Conservation (phyloP, 2,797 vertebrate genomes). For the Sciurus carolinensis region DNA sequence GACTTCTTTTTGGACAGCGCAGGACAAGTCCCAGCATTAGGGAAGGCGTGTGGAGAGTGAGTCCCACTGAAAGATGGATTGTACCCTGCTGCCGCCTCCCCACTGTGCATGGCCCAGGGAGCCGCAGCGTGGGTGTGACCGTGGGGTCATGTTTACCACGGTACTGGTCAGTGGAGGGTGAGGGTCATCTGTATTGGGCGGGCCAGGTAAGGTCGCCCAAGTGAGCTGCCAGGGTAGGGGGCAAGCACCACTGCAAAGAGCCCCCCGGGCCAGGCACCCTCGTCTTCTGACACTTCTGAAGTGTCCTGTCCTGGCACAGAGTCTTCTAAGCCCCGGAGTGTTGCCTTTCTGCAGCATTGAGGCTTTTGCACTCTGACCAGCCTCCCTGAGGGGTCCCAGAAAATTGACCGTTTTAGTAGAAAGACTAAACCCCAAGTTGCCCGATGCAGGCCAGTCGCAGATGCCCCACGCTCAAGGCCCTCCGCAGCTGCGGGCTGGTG, state of each 20-base stretch:
- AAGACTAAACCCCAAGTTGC: background rate
- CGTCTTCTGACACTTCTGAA: background rate
- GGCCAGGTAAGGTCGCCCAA: fast-evolving
- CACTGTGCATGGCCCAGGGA: too few relatives aligned
- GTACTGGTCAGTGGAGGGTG: fast-evolving
- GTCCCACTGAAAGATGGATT: background rate
- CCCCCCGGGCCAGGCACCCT: fast-evolving
- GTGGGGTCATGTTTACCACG: background rate
- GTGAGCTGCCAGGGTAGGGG: background rate
- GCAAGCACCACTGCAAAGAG: fast-evolving
- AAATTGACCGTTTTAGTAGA: background rate
- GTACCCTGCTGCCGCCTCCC: too few relatives aligned
- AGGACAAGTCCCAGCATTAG: background rate
- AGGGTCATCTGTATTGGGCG: background rate
- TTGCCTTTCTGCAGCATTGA: too few relatives aligned
- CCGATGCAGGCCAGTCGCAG: too few relatives aligned
- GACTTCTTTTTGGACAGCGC: fast-evolving
- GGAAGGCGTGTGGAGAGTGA: fast-evolving
- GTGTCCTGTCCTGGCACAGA: too few relatives aligned
- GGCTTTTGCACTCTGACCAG: background rate
- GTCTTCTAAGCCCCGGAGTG: background rate
- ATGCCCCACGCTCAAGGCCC: too few relatives aligned
- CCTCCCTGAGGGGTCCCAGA: background rate
- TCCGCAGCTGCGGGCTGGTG: fast-evolving
- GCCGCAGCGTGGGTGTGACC: fast-evolving